Conservation (phyloP, 2,888 invertebrate genomes). For the Melangyna quadrimaculata region DNA sequence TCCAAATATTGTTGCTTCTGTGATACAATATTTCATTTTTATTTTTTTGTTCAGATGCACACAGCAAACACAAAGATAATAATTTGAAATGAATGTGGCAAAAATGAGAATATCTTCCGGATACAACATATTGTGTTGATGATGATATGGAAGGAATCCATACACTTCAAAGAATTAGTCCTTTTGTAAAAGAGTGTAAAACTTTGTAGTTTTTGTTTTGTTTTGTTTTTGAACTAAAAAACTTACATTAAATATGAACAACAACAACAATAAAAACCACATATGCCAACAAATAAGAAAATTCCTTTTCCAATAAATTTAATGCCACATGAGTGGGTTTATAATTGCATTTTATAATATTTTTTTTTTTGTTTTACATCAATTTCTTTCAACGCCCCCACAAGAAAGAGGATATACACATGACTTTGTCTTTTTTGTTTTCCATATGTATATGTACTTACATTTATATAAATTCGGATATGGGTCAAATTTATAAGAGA, state of each 20-base stretch:
- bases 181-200: slow-evolving; percentile 6
- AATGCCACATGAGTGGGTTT: slow-evolving; percentile 49
- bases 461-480: slow-evolving; percentile 1
- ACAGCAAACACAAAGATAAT: slow-evolving; percentile 10
- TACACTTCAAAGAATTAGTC: slow-evolving; percentile 4
- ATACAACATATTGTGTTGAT: not conserved
- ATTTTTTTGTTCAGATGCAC: not conserved
- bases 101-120: slow-evolving; percentile 30
- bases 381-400: slow-evolving; percentile 51
- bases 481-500: slow-evolving; percentile 31
- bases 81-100: slow-evolving; percentile 19
- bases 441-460: not conserved
- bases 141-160: not conserved
- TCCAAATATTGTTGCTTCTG: slow-evolving; percentile 3
- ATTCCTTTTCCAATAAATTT: slow-evolving; percentile 47
- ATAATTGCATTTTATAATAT: slow-evolving; percentile 52
- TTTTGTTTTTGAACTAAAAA: not conserved
- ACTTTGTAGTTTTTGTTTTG: not conserved
- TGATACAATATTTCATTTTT: slow-evolving; percentile 1
- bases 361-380: slow-evolving; percentile 5
- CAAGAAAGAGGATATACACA: not conserved
- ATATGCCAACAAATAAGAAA: slow-evolving; percentile 10
- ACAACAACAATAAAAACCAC: not conserved
- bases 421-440: not conserved
- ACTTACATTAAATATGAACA: not conserved